Evolutionary conservation across 2,113 vertebrate species (phyloP), one percentile per base, ranked within the genome.

Genomic region (Boleophthalmus pectinirostris): DNA sequence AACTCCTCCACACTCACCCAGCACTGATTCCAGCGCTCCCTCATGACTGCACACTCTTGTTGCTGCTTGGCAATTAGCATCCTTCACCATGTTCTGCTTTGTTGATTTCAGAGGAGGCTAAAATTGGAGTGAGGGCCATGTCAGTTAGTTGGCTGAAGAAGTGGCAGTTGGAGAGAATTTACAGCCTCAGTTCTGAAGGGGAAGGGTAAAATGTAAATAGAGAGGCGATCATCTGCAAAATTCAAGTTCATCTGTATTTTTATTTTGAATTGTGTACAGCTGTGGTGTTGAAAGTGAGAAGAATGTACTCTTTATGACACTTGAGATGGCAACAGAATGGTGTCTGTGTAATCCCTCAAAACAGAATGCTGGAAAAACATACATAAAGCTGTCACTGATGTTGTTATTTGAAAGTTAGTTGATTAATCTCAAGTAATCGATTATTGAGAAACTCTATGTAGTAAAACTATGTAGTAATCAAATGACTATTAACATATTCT

Each of bases 51-150:
- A 64, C 43, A 70, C 68, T 68, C 58, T 76, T 68, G 82, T 75
- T 79, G 61, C 57, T 68, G 53, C 73, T 85, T 89, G 66, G 84
- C 81, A 89, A 81, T 89, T 89, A 90, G 76, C 47, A 73, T 84
- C 82, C 61, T 75, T 85, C 68, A 74, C 51, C 47, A 80, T 29
- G 72, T 73, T 87, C 70, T 75, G 78, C 82, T 81, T 87, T 80
- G 69, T 67, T 63, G 70, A 75, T 65, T 70, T 49, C 77, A 64
- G 24, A 5, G 25, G 25, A 67, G 61, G 58, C 75, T 82, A 79
- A 85, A 84, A 78, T 53, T 1, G 23, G 69, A 77, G 53, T 43
- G 21, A 33, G 66, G 13, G 8, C 33, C 43, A 7, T 84, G 79
- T 80, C 85, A 87, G 10, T 82, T 46, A 72, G 73, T 69, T 21